Conservation (phyloP, 2,113 vertebrate species). For the Heptranchias perlo region DNA sequence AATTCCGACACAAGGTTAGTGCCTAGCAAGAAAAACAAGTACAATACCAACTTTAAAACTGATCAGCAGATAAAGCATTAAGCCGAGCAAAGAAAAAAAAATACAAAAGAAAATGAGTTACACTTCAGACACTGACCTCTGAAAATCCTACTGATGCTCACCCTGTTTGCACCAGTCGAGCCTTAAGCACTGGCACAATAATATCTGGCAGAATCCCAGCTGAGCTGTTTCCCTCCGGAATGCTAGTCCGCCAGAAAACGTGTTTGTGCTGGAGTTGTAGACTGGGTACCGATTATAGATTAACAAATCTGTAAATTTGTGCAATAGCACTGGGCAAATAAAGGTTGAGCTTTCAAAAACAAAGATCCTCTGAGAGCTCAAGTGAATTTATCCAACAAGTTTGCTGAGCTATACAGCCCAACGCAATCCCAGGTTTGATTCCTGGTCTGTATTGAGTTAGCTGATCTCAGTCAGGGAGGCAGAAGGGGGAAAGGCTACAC, state of each 20-base stretch:
- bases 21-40: not conserved
- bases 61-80: not conserved
- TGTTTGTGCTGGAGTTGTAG: not conserved
- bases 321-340: not conserved
- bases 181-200: not conserved
- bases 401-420: not conserved
- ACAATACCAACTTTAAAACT: not conserved
- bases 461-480: not conserved
- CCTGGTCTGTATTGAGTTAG: not conserved
- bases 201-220: not conserved
- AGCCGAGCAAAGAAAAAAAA: no score
- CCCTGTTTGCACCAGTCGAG: not conserved
- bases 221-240: not conserved
- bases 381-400: not conserved
- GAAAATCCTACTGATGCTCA: not conserved
- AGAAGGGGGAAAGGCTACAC: not conserved
- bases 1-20: not conserved
- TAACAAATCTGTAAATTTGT: constrained; percentile 33
- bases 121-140: not conserved
- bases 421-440: not conserved
- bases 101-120: not conserved
- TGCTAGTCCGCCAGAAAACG: not conserved
- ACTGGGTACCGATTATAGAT: constrained; percentile 22
- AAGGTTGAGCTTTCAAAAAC: not conserved
- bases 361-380: not conserved